Evolutionary conservation across 2,113 vertebrate species (phyloP), one percentile per base, ranked within the genome.

Genomic region (Ageneiosus marmoratus): DNA sequence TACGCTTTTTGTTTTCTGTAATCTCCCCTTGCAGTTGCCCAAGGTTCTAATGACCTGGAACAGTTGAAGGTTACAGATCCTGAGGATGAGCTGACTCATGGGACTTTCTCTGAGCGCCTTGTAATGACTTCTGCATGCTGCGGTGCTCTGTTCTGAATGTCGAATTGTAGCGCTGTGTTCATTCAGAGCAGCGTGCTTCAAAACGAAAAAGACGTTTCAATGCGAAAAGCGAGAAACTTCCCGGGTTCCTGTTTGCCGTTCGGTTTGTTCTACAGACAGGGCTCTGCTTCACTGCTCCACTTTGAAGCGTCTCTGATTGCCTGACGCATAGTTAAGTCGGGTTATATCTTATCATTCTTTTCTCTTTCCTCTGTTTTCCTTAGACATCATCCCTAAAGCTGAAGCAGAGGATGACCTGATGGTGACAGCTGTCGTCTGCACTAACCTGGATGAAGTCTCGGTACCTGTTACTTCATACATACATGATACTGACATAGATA

Each of bases 351-450:
- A n/a, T 41, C 2, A 41, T 41, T 41, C 37, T 41, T 84, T 5
- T 70, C 12, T 73, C 32, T 55, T 8, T 46, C 41, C 8, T 22
- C 11, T 24, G 0, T 76, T 46, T 76, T 85, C 90, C 88, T 91
- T 78, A 99, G 97, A 95, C 92, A 89, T 96, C 87, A 92, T 98
- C 82, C 94, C 95, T 58, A 91, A 93, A 87, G 86, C 91, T 1
- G 95, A 95, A 62, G 89, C 88, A 27, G 92, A 92, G 78, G 94
- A 95, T 83, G 95, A 96, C 79, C 67, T 98, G 79, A 91, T 67
- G 24, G 84, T 99, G 63, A 92, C 88, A 29, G 93, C 91, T 5
- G 15, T 85, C 2, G 95, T 98, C 84, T 96, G 94, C 2, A 70
- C 95, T 2, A 86, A 84, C 84, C 90, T 97, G 89, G 97, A 99